Base-by-base conservation (phyloP, 2,113 vertebrate genomes). In the Lagopus leucura region DNA sequence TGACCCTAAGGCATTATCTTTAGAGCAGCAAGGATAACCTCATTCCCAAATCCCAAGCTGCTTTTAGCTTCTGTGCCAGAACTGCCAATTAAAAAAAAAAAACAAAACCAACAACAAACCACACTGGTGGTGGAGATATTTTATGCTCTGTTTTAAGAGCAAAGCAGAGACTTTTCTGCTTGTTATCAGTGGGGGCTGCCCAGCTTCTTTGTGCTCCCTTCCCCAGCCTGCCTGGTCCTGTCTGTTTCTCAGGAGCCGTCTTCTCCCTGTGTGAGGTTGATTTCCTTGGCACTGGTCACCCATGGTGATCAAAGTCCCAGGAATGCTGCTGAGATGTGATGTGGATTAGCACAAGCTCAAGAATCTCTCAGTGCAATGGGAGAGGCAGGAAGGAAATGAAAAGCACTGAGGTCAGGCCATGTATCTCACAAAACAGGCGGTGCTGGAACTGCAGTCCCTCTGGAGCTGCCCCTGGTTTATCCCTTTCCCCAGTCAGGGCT, bases 271-370 rank as follows among this genome's bases (percentile, higher is more conserved):
- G 0, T 0, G 11, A 77, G 42, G 86, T 88, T 57, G 72, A 47
- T 67, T 72, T 83, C 72, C 30, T 80, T 77, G 78, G 55, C 30
- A 4, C 11, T 22, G 60, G 5, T 2, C 1, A 6, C 30, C 27
- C 20, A 38, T 43, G 52, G n/a, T 93, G 88, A 96, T 24, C 52
- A 54, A 88, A n/a, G 57, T 47, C 48, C 40, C 52, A 66, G 86
- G 89, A 93, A 93, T 89, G 93, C 28, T 3, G 6, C 32, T 3
- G 4, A 55, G 42, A 34, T 9, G 0, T 84, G 36, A 63, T 38
- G 6, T 64, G 38, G 61, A 64, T 64, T 64, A 67, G 47, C 45
- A 54, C 61, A 40, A 75, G 48, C 61, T 81, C 4, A 0, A n/a
- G 48, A 57, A 25, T 38, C 73, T 88, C 65, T 36, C 45, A 54